Conservation (phyloP, 2,797 vertebrate genomes). For the Cichlasoma orientale region DNA sequence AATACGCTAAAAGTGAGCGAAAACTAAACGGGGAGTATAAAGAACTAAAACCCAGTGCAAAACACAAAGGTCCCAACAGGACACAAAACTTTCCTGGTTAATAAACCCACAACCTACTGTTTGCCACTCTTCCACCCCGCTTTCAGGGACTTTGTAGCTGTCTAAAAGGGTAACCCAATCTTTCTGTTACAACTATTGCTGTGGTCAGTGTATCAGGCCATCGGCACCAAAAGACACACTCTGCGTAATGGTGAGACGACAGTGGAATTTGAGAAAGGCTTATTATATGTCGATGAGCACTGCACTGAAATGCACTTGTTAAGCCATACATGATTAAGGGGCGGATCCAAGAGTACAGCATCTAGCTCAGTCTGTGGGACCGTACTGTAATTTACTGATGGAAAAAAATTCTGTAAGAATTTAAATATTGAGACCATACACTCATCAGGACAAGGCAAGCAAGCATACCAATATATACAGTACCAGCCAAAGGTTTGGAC, state of each 20-base stretch:
- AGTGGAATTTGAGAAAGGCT: neutral
- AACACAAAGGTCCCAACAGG: too few relatives aligned
- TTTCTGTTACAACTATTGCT: neutral
- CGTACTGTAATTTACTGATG: neutral
- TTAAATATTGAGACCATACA: neutral
- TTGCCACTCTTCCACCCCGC: neutral
- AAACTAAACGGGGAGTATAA: too few relatives aligned
- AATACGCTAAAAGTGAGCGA: neutral
- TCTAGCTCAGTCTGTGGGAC: neutral
- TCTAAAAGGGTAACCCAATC: neutral
- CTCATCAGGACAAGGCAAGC: neutral
- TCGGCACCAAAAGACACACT: neutral
- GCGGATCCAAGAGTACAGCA: neutral
- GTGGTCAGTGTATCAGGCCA: neutral
- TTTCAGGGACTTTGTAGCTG: neutral
- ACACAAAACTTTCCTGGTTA: neutral
- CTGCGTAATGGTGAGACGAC: neutral
- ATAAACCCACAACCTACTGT: neutral
- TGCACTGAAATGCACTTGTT: neutral
- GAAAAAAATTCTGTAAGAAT: too few relatives aligned
- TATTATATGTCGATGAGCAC: neutral
- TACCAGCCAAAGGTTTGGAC: too few relatives aligned
- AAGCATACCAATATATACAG: neutral
- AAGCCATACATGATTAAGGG: too few relatives aligned
- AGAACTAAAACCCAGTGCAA: too few relatives aligned